phyloP scores from a whole-genome alignment of 2,797 vertebrate genomes.

The Heterohyrax brucei region DNA sequence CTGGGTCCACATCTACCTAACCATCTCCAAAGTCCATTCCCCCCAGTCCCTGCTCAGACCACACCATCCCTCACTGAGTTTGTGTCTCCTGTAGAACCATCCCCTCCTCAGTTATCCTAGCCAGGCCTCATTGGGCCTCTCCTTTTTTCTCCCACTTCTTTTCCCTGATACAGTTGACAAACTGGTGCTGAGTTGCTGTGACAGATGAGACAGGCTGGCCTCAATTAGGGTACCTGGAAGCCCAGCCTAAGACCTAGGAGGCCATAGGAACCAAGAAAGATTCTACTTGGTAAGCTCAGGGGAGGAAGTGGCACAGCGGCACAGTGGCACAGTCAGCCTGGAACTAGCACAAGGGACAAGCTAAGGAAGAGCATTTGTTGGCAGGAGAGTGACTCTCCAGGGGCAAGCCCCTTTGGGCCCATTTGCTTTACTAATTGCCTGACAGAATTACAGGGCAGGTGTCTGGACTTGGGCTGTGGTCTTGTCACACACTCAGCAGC shows the following conservation, averaged over 20 bases:
- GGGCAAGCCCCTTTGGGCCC: constrained; percentile 75
- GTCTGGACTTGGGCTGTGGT: constrained; percentile 78
- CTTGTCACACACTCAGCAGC: constrained; percentile 57
- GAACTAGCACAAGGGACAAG: background rate
- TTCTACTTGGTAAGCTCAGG: background rate
- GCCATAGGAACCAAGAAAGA: background rate
- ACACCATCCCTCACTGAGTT: fast-evolving
- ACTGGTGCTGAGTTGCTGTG: background rate
- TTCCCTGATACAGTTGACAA: constrained; percentile 3
- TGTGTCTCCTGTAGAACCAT: background rate
- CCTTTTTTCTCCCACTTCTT: background rate
- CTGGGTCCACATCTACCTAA: background rate
- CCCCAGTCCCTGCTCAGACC: too few relatives aligned
- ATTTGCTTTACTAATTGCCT: constrained; percentile 86
- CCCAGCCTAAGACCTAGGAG: background rate
- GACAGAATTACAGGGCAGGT: constrained; percentile 85
- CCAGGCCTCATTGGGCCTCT: background rate
- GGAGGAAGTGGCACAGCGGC: background rate
- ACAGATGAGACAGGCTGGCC: background rate
- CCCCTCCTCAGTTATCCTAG: background rate
- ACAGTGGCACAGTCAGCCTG: background rate
- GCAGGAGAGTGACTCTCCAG: constrained; percentile 49
- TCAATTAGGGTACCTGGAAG: background rate
- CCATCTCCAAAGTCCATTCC: background rate
- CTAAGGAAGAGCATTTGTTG: constrained; percentile 25